Base-by-base conservation (phyloP, 35 echinoderm and acorn worm genomes). In the Apostichopus parvimensis region DNA sequence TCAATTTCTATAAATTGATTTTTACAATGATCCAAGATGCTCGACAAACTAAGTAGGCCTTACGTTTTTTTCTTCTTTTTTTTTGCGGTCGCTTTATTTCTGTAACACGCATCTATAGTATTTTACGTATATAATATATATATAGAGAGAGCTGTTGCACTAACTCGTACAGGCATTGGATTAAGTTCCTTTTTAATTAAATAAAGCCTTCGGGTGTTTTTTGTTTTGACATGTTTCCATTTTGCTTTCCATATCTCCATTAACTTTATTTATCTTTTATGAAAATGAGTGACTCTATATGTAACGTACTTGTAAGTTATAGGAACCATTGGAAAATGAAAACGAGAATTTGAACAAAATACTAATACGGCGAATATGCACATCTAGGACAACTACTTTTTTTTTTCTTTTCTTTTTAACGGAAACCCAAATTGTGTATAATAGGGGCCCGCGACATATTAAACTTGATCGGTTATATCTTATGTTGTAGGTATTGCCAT, bases 381-480 rank as follows among this genome's bases (percentile, higher is more conserved):
- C 71, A 75, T 75, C 17, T 75, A 75, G 20, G 20, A 75, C 71
- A 75, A 18, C 64, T 68, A 11, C 18, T n/a, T n/a, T 18, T 14
- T 68, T 68, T 17, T 68, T n/a, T 75, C 1, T 20, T 75, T 7
- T 75, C 1, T 75, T 75, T 20, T 75, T 75, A 7, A 61, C 7
- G 8, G 58, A 18, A 75, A 22, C 11, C 71, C 15, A 75, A 59
- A 21, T 84, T 84, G 52, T 84, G 57, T 84, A 58, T 84, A 83
- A 84, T 84, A 84, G 81, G 81, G 81, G 81, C 81, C 14, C 54
- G 81, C 54, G 18, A 84, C 54, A 84, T 11, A 84, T 84, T 58
- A 58, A 84, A 60, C 57, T 84, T 58, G 56, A 59, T 84, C 18
- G n/a, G 81, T n/a, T 8, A 59, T 58, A 59, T 84, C 57, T 84